Evolutionary conservation across 2,888 invertebrate genomes (phyloP).

Genomic region (Caenorhabditis sp.): DNA sequence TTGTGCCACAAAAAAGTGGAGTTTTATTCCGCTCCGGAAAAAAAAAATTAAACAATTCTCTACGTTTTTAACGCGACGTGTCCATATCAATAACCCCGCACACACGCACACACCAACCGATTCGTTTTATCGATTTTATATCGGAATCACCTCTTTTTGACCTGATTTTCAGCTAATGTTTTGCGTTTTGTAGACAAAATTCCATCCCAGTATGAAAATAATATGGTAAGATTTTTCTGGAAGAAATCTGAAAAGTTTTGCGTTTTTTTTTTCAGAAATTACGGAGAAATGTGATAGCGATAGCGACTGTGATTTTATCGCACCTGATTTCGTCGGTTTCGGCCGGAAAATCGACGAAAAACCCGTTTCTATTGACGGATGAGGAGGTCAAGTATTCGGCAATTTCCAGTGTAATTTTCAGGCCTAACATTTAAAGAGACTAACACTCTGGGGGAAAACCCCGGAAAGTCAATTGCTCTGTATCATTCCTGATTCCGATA

Average conservation of each 20-base stretch:
- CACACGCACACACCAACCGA: neutral
- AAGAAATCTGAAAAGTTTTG: neutral
- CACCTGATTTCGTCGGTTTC: neutral
- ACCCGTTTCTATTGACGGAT: conserved; percentile 47
- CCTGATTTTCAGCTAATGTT: neutral
- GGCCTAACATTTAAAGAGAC: neutral
- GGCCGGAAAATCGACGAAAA: conserved; percentile 2
- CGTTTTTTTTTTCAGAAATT: conserved; percentile 11
- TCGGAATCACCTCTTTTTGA: neutral
- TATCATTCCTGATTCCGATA: neutral
- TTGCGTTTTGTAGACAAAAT: neutral
- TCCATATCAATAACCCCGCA: too few species aligned
- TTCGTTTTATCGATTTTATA: conserved; percentile 30
- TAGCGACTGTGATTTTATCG: neutral
- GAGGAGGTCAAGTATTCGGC: conserved; percentile 49
- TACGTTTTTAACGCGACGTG: too few species aligned
- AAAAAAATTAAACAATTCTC: too few species aligned
- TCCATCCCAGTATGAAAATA: conserved; percentile 28
- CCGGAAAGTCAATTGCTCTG: too few species aligned
- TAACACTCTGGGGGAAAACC: too few species aligned
- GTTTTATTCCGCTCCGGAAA: too few species aligned
- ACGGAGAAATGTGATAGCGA: conserved; percentile 12
- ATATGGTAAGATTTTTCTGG: conserved; percentile 24
- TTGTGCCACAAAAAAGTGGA: too few species aligned
- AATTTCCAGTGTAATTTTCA: conserved; percentile 31